These are phyloP conservation scores for Drosophila melanogaster DNA, from an alignment of 1,140 invertebrate species.

Conservation along the genomic window Release_6_plus_ISO1_MT NT_033777.3:14967001-14967500, in stretches of 20 bases:
- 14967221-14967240: constrained; percentile 28
- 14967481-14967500: constrained; percentile 60
- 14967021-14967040: constrained; percentile 77
- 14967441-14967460: constrained; percentile 45
- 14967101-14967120: constrained; percentile 56
- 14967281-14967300: no score
- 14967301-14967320: constrained; percentile 1
- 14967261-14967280: no score
- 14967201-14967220: constrained; percentile 41
- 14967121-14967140: constrained; percentile 36
- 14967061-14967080: constrained; percentile 42
- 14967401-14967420: constrained; percentile 16
- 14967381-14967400: constrained; percentile 5
- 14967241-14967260: neutral
- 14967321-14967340: constrained; percentile 31
- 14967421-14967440: constrained; percentile 37
- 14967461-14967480: constrained; percentile 41
- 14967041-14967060: constrained; percentile 27
- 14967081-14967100: constrained; percentile 44
- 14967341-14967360: constrained; percentile 23
- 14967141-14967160: constrained; percentile 40
- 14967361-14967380: constrained; percentile 9
- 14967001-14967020: constrained; percentile 75
- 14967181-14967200: constrained; percentile 71
- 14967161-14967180: constrained; percentile 62